phyloP scores from a whole-genome alignment of 2,797 vertebrate genomes.

The Leptoclinus maculatus region DNA sequence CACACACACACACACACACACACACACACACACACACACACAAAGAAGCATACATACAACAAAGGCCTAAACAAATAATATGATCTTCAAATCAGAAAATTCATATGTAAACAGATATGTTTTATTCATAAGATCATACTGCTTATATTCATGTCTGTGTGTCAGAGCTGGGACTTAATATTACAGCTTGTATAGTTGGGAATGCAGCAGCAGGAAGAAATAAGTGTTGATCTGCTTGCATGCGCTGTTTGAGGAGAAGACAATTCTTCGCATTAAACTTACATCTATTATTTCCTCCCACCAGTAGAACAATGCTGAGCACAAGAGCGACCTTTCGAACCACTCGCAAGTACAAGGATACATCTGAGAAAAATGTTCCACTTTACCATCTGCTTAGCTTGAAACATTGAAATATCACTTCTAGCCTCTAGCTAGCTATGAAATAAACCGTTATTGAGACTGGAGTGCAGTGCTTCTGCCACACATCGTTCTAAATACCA shows the following conservation, averaged over 20 bases:
- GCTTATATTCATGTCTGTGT: background rate
- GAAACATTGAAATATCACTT: slow-evolving; percentile 46
- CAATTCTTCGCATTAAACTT: slow-evolving; percentile 42
- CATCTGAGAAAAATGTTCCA: slow-evolving; percentile 26
- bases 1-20: slow-evolving; percentile 23
- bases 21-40: slow-evolving; percentile 9
- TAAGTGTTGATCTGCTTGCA: slow-evolving; percentile 32
- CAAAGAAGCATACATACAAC: background rate
- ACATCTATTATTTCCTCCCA: slow-evolving; percentile 52
- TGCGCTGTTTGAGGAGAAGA: slow-evolving; percentile 39
- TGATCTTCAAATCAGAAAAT: slow-evolving; percentile 4
- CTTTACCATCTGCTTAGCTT: slow-evolving; percentile 41
- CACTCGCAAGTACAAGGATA: slow-evolving; percentile 31
- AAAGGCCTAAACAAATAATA: background rate
- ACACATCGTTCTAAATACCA: slow-evolving; percentile 24
- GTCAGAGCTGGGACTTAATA: slow-evolving; percentile 6
- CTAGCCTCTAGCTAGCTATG: slow-evolving; percentile 34
- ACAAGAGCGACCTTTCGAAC: slow-evolving; percentile 51
- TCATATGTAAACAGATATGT: slow-evolving; percentile 5
- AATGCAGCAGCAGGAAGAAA: slow-evolving; percentile 8
- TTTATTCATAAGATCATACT: background rate
- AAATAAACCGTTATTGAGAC: slow-evolving; percentile 41
- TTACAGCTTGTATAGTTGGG: background rate
- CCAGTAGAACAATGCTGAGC: slow-evolving; percentile 55
- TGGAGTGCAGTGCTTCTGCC: slow-evolving; percentile 24